Evolutionary conservation across 2,888 invertebrate species (phyloP), one percentile per base, ranked within the genome.

Genomic region (Rhagophthalmus giganteus): DNA sequence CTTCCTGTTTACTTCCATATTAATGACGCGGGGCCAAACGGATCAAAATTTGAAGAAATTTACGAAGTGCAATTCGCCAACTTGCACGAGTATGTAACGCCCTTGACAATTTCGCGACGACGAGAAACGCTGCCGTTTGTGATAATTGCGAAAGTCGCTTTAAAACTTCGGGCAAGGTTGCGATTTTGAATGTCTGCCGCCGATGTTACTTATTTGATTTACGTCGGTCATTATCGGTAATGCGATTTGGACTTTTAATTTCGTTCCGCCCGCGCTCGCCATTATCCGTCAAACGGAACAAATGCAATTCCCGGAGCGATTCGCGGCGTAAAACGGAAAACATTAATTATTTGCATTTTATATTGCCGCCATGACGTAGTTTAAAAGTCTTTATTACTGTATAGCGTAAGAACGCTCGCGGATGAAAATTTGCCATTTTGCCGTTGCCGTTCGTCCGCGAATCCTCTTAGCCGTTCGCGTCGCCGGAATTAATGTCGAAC

Each of bases 31-130:
- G 42, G 25, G 28, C 32, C 35, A 45, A 51, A 44, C 33, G 33
- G 40, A 33, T 46, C 44, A 50, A 49, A 49, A 42, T n/a, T n/a
- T 40, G 35, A 48, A 48, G 40, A 48, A 40, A 40, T 47, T 47
- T 39, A 26, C 33, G n/a, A n/a, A n/a, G n/a, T n/a, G n/a, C n/a
- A n/a, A n/a, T n/a, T n/a, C n/a, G n/a, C n/a, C n/a, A n/a, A n/a
- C n/a, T n/a, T n/a, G n/a, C n/a, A n/a, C n/a, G n/a, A n/a, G n/a
- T n/a, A 46, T 31, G 30, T 30, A 37, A 34, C 26, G 26, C 35
- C 35, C 35, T 35, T 35, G 24, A 35, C 26, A 35, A 42, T 32
- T 42, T 40, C 32, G 40, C 20, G 40, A 32, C 32, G 10, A 40
- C 31, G 20, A 13, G n/a, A n/a, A n/a, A n/a, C n/a, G n/a, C n/a